These are phyloP conservation scores for Frankliniella intonsa DNA, from an alignment of 2,888 invertebrate genomes.

Conservation along the genomic window DNA sequence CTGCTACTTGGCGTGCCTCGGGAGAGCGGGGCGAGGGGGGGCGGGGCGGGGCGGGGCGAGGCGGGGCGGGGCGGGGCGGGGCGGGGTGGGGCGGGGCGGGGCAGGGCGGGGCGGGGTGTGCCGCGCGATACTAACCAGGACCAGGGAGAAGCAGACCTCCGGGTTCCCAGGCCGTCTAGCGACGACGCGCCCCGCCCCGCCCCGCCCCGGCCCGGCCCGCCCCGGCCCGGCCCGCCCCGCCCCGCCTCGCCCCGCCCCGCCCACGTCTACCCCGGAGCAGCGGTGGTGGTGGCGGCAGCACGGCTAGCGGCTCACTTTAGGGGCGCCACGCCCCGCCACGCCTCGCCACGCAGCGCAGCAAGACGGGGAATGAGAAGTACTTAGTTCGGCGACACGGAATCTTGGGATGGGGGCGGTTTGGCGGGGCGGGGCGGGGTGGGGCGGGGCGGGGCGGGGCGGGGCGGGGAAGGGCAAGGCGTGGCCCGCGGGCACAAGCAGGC, in stretches of 20 bases:
- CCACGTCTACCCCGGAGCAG: neutral
- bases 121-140: too few species aligned
- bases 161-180: neutral
- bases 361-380: constrained; percentile 9
- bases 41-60: too few species aligned
- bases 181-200: too few species aligned
- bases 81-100: neutral
- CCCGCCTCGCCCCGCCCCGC: neutral
- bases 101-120: too few species aligned
- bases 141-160: neutral
- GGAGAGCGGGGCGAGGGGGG: neutral
- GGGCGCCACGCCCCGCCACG: neutral
- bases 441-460: too few species aligned
- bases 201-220: too few species aligned
- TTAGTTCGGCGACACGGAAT: constrained; percentile 25
- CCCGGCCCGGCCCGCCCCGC: neutral
- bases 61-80: neutral
- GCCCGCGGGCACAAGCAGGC: too few species aligned
- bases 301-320: neutral
- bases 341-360: too few species aligned
- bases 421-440: neutral
- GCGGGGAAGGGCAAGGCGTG: too few species aligned
- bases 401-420: neutral
- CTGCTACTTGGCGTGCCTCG: neutral
- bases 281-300: neutral